These are phyloP conservation scores for Cynopterus sphinx DNA, from an alignment of 2,797 vertebrate genomes.

Conservation along the genomic window DNA sequence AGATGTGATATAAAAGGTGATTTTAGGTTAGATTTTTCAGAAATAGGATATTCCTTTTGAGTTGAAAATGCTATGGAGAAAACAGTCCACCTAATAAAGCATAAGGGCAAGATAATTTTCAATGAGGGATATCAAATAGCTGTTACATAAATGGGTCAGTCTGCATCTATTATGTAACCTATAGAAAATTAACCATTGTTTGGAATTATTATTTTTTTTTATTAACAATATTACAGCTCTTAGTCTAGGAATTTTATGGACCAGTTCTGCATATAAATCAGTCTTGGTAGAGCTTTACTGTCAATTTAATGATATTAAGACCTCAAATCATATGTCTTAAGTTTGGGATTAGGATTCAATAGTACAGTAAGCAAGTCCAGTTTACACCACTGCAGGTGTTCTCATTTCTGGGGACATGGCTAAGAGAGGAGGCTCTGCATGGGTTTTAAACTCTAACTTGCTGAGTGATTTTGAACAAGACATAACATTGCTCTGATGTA, in stretches of 20 bases:
- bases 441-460: background rate
- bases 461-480: background rate
- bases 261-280: background rate
- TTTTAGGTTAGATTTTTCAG: constrained; percentile 19
- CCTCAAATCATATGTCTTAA: background rate
- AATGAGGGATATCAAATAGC: background rate
- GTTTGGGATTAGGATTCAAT: background rate
- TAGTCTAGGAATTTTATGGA: background rate
- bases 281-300: background rate
- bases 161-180: background rate
- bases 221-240: background rate
- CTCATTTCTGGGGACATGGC: background rate
- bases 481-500: background rate
- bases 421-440: background rate
- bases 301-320: background rate
- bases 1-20: constrained; percentile 6
- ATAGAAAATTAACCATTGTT: background rate
- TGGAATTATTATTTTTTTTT: background rate
- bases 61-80: background rate
- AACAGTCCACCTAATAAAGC: background rate
- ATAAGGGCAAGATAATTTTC: background rate
- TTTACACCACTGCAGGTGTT: background rate
- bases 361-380: background rate
- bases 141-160: background rate
- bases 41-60: background rate